A percentile compares a stretch with the other conserved stretches of the same genome.
Conservation (phyloP, 2,888 invertebrate species). For the Calameuta idolon region DNA sequence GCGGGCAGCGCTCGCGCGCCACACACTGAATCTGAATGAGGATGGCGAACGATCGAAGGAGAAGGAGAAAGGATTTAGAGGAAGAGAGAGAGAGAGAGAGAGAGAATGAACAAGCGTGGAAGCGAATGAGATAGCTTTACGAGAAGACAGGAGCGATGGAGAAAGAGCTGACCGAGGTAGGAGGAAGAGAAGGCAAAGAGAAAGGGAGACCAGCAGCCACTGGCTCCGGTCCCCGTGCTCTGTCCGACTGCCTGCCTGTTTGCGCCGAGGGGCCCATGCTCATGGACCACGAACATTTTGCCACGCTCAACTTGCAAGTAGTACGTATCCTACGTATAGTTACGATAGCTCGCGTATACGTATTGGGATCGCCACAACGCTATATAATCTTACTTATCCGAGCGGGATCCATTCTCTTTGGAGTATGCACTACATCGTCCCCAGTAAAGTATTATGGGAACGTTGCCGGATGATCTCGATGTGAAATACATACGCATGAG, state of each 20-base stretch:
- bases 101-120: background rate
- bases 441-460: background rate
- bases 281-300: slow-evolving; percentile 1
- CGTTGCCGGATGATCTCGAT: background rate
- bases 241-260: background rate
- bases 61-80: slow-evolving; percentile 1
- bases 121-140: background rate
- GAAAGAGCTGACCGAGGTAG: background rate
- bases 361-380: background rate
- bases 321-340: background rate
- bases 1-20: slow-evolving; percentile 14
- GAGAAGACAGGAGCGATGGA: background rate
- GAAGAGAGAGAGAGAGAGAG: too few species aligned
- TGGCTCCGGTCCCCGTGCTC: slow-evolving; percentile 13
- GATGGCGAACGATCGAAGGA: slow-evolving; percentile 13
- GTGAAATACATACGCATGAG: background rate
- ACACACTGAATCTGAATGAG: slow-evolving; percentile 2
- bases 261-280: background rate
- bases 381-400: slow-evolving; percentile 2
- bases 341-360: background rate
- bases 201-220: slow-evolving; percentile 7
- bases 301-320: background rate
- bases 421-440: background rate
- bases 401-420: background rate
- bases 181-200: background rate